These are phyloP conservation scores for Artemia sinica DNA, from an alignment of 2,888 invertebrate genomes.

Conservation along the genomic window DNA sequence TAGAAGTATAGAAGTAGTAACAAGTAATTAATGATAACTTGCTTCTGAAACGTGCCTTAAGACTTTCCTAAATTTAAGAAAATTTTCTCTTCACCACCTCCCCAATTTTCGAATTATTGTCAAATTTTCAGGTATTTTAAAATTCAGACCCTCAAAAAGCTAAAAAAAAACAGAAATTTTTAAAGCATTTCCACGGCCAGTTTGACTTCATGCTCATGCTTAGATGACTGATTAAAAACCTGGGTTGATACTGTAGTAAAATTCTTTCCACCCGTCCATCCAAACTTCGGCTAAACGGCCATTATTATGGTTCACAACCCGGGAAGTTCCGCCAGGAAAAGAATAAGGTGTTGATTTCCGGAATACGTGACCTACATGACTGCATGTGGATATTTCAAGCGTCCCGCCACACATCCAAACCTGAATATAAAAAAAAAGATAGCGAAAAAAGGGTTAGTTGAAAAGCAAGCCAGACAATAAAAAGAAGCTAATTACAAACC, in stretches of 20 bases:
- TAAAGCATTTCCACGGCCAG: no score
- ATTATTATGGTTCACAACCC: slow-evolving; percentile 96
- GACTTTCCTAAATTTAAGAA: no score
- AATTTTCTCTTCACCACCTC: no score
- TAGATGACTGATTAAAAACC: slow-evolving; percentile 37
- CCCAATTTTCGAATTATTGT: no score
- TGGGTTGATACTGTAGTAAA: slow-evolving; percentile 97
- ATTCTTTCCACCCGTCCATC: slow-evolving; percentile 97
- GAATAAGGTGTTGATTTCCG: slow-evolving; percentile 94
- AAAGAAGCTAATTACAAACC: neutral
- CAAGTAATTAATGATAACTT: no score
- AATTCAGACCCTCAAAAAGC: no score
- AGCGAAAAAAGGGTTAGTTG: neutral
- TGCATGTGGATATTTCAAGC: slow-evolving; percentile 84
- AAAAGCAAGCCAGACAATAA: neutral
- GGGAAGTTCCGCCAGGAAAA: slow-evolving; percentile 91
- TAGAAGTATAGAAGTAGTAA: no score
- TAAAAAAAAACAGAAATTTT: no score
- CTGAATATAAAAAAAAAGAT: slow-evolving; percentile 36
- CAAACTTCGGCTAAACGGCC: slow-evolving; percentile 95
- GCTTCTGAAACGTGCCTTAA: no score
- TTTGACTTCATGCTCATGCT: slow-evolving; percentile 2
- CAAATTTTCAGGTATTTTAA: no score
- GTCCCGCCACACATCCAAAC: slow-evolving; percentile 95
- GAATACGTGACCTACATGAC: slow-evolving; percentile 89